These are phyloP conservation scores for Pycnonotus jocosus DNA, from an alignment of 2,113 vertebrate genomes.

Conservation along the genomic window DNA sequence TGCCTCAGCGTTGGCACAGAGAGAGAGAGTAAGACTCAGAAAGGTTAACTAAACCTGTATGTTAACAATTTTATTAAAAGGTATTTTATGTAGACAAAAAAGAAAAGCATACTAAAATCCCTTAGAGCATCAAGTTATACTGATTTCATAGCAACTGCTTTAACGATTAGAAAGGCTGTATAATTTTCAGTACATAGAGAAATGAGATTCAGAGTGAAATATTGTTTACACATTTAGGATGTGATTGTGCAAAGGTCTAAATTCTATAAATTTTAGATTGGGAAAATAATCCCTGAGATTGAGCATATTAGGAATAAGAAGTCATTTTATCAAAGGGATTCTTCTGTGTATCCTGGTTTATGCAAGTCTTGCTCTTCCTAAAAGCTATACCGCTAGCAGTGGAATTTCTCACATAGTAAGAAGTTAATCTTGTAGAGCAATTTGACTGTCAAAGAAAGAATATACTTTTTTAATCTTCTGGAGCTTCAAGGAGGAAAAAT, in stretches of 20 bases:
- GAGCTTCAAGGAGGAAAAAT: background rate
- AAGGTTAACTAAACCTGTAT: background rate
- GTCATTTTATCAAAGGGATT: background rate
- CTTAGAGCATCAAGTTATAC: background rate
- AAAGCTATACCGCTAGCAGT: background rate
- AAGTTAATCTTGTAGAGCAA: constrained; percentile 3
- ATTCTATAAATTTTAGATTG: background rate
- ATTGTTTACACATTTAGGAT: background rate
- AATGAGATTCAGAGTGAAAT: background rate
- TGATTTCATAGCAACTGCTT: background rate
- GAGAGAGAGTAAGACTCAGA: background rate
- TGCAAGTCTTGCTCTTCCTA: background rate
- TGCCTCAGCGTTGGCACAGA: background rate
- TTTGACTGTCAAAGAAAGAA: background rate
- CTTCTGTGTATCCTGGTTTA: background rate
- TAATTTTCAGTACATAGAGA: background rate
- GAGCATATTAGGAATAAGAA: background rate
- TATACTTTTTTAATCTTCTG: background rate
- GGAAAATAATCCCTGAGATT: background rate
- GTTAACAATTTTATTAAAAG: background rate
- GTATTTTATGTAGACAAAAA: background rate
- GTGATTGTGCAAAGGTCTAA: background rate
- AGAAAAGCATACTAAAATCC: background rate
- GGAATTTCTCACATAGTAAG: background rate
- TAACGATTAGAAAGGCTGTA: background rate